Evolutionary conservation across 1,140 invertebrate species (phyloP), one percentile per base, ranked within the genome.

Genomic region (Plutomurus gul): DNA sequence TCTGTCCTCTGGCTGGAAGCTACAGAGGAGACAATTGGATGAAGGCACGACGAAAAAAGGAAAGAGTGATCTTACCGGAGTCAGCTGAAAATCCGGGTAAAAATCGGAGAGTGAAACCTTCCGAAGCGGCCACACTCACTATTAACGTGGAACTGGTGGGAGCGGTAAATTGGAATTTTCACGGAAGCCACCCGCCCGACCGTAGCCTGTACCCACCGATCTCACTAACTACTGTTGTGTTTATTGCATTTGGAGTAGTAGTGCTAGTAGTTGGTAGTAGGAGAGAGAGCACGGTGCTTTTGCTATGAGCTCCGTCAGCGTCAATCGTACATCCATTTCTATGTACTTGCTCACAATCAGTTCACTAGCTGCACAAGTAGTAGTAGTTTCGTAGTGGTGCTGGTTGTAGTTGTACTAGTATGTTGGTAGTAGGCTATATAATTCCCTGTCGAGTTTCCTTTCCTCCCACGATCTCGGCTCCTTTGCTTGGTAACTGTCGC

Each of bases 121-220:
- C 27, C 1, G 56, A 33, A 65, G 56, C 56, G 56, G 56, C 56
- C 56, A 65, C 56, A 65, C 13, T 33, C 56, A 65, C 56, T 65
- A 65, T 25, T 65, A n/a, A 25, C 25, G 43, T 49, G 72, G 43
- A 75, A 75, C 73, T 49, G 43, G 73, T 36, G 27, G 18, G 36
- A 47, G 46, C 30, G 75, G 56, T 65, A 65, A 65, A 16, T 65
- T 65, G 56, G 56, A 65, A 65, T 65, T 65, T 27, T 65, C 16
- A 65, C 56, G 56, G 56, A n/a, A 65, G 47, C 13, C n/a, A 56
- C 51, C 43, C n/a, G 43, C 25, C 56, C 56, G 56, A 33, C 56
- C 13, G 16, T 30, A 25, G 27, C 30, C 18, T 27, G 27, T 36
- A 65, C 27, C 18, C 27, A 65, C 56, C 56, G 56, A 65, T 65